These are phyloP conservation scores for Deilephila elpenor DNA, from an alignment of 2,888 invertebrate genomes.

Conservation along the genomic window DNA sequence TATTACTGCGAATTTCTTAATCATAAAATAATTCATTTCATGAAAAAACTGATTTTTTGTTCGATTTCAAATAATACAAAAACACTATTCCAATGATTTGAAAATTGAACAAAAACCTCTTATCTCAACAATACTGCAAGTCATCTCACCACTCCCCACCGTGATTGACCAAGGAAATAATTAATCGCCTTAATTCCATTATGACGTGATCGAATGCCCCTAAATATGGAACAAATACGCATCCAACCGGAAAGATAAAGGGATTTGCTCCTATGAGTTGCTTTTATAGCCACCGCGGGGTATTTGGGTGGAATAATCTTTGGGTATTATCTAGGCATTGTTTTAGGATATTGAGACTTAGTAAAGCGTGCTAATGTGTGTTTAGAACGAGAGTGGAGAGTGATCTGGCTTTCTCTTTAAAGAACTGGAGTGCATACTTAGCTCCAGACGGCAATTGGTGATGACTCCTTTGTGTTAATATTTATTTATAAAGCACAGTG, in stretches of 20 bases:
- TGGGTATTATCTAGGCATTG: background rate
- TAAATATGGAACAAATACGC: slow-evolving; percentile 54
- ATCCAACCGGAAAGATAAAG: slow-evolving; percentile 63
- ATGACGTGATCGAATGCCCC: slow-evolving; percentile 54
- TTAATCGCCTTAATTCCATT: slow-evolving; percentile 62
- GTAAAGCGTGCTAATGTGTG: background rate
- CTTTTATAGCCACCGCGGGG: slow-evolving; percentile 12
- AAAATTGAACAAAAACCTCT: background rate
- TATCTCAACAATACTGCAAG: slow-evolving; percentile 34
- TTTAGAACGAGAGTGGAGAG: background rate
- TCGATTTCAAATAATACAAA: no score
- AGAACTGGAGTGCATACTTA: no score
- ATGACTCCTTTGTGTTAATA: no score
- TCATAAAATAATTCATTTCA: no score
- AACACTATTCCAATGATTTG: no score
- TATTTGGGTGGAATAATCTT: slow-evolving; percentile 14
- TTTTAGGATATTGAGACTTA: background rate
- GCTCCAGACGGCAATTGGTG: no score
- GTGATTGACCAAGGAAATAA: slow-evolving; percentile 55
- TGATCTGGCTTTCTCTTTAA: no score
- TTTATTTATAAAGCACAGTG: no score
- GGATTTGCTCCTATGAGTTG: slow-evolving; percentile 43
- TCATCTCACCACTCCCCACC: slow-evolving; percentile 33
- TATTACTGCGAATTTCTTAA: no score
- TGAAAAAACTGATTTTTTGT: no score